phyloP scores from a whole-genome alignment of 1,140 invertebrate genomes.

The Drosophila triauraria region DNA sequence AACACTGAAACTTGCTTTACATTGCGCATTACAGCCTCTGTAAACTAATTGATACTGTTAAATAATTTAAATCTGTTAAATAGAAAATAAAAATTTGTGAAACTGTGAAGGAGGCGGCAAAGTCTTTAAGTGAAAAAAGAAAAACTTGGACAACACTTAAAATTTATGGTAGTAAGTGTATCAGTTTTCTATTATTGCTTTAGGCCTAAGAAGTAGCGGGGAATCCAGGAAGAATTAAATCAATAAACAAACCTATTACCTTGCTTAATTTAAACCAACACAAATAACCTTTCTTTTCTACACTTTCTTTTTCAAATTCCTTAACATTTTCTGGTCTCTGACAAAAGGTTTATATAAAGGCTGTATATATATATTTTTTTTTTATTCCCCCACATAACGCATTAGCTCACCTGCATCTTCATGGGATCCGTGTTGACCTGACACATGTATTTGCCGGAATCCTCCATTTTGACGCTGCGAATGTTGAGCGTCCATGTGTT shows the following conservation, averaged over 20 bases:
- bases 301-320: neutral
- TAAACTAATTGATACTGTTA: too few relatives aligned
- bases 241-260: neutral
- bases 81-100: neutral
- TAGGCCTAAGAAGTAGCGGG: neutral
- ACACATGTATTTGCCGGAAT: slow-evolving; percentile 95
- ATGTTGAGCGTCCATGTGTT: slow-evolving; percentile 96
- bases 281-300: neutral
- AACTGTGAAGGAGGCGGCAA: neutral
- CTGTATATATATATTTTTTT: neutral
- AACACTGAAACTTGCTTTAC: neutral
- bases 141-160: neutral
- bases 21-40: neutral
- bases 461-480: slow-evolving; percentile 91
- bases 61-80: too few relatives aligned
- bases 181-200: neutral
- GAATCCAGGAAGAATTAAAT: neutral
- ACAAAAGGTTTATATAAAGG: neutral
- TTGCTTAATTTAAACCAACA: neutral
- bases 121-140: neutral
- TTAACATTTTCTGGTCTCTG: too few relatives aligned
- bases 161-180: neutral
- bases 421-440: slow-evolving; percentile 97
- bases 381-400: neutral
- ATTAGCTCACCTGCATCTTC: slow-evolving; percentile 92